Evolutionary conservation across 2,888 invertebrate species (phyloP), one percentile per base, ranked within the genome.

Genomic region (Euplexia lucipara): DNA sequence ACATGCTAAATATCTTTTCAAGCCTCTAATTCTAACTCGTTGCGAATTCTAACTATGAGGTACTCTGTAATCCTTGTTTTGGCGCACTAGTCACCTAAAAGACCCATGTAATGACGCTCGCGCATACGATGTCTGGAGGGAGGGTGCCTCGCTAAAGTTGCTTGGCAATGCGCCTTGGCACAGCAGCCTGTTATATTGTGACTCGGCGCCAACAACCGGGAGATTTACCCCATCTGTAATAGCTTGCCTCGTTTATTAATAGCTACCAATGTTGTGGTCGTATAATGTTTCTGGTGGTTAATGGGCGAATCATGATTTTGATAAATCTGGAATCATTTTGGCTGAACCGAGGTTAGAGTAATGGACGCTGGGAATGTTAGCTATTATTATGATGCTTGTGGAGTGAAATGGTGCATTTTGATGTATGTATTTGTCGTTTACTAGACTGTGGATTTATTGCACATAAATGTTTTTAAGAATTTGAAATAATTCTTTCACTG

Each of bases 131-230:
- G 70, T 74, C 79, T 79, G 71, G 70, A 73, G 78, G 66, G 71
- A 69, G 77, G 78, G 73, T 68, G 71, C 67, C 57, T 64, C 66
- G 79, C 71, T 84, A 86, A 91, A 92, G 87, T 91, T 87, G 89
- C 87, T 91, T 92, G 92, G 92, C 92, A 91, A 78, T 63, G 79
- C 84, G 88, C 88, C 91, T 91, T 91, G 91, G 91, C 91, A 88
- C 83, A 67, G 82, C 86, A 82, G 87, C 86, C 87, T 88, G 86
- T 87, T 90, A 89, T 89, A 91, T 88, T 87, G 90, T 87, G 86
- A 86, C 76, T 82, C 78, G 84, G 89, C 88, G 92, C 91, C 92
- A 92, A 89, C 88, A 86, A 87, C 84, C 79, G 83, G 73, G 87
- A 89, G 89, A 88, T 90, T 89, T 89, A 90, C 88, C 88, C 90